phyloP scores from a whole-genome alignment of 2,888 invertebrate species.

The Pecten maximus region DNA sequence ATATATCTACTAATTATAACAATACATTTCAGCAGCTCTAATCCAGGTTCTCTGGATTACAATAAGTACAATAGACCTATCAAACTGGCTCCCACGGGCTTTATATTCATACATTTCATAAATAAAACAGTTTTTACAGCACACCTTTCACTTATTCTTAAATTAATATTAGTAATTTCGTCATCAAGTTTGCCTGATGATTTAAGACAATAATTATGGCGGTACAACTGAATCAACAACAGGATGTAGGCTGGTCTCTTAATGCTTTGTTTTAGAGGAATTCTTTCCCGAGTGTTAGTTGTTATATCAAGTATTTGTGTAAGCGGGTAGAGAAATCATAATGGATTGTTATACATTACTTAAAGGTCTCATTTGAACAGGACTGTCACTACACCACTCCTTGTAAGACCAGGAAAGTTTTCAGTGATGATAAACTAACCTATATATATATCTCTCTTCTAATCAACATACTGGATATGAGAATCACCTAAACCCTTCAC shows the following conservation, averaged over 20 bases:
- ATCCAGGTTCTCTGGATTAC: not conserved
- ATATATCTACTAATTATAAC: not conserved
- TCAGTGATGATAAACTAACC: not conserved
- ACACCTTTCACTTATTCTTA: not conserved
- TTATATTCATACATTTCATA: not conserved
- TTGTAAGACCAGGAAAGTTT: not conserved
- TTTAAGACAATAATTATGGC: not conserved
- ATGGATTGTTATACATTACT: not conserved
- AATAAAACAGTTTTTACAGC: not conserved
- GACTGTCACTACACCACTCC: not conserved
- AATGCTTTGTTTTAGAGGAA: not conserved
- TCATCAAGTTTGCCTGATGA: not conserved
- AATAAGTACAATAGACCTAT: not conserved
- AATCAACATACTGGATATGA: too few species aligned
- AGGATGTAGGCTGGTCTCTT: not conserved
- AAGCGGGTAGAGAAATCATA: not conserved
- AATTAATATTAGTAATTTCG: not conserved
- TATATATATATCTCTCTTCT: too few species aligned
- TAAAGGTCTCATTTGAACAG: not conserved
- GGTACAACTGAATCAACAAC: not conserved
- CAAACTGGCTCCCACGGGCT: not conserved
- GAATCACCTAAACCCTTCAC: too few species aligned
- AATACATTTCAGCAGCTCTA: not conserved
- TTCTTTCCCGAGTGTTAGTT: not conserved
- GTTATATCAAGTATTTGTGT: not conserved